Conservation (phyloP, 2,888 invertebrate genomes). For the Apamea monoglypha region DNA sequence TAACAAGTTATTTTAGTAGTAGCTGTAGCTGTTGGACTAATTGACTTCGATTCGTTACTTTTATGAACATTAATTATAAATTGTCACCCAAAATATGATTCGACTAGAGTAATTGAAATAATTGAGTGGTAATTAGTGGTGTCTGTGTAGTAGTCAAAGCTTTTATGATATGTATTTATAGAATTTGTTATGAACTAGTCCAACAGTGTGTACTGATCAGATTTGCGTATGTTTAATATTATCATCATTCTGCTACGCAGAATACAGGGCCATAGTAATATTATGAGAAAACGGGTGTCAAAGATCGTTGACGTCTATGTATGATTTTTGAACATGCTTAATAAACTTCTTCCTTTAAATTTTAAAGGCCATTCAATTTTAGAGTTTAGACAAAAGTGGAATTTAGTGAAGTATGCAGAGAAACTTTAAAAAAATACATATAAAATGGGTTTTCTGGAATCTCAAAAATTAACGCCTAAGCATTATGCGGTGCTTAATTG, state of each 20-base stretch:
- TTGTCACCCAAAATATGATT: neutral
- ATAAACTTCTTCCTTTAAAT: neutral
- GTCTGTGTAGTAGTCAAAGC: neutral
- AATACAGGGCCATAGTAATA: too few species aligned
- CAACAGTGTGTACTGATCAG: neutral
- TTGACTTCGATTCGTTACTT: neutral
- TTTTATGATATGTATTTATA: constrained; percentile 4
- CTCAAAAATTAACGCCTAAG: too few species aligned
- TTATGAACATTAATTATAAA: neutral
- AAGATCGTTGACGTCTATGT: neutral
- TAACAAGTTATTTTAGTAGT: constrained; percentile 36
- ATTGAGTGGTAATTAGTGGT: neutral
- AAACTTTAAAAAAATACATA: neutral
- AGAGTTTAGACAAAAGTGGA: neutral
- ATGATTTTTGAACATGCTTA: neutral
- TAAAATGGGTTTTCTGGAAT: neutral
- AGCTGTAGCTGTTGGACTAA: neutral
- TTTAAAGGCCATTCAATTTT: neutral
- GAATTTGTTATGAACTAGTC: neutral
- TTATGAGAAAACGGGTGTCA: neutral
- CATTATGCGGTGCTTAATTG: too few species aligned
- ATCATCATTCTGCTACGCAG: too few species aligned
- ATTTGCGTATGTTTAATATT: neutral
- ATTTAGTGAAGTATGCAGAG: neutral
- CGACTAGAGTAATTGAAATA: neutral